These are phyloP conservation scores for Artemia sinica DNA, from an alignment of 2,888 invertebrate species.

Conservation along the genomic window DNA sequence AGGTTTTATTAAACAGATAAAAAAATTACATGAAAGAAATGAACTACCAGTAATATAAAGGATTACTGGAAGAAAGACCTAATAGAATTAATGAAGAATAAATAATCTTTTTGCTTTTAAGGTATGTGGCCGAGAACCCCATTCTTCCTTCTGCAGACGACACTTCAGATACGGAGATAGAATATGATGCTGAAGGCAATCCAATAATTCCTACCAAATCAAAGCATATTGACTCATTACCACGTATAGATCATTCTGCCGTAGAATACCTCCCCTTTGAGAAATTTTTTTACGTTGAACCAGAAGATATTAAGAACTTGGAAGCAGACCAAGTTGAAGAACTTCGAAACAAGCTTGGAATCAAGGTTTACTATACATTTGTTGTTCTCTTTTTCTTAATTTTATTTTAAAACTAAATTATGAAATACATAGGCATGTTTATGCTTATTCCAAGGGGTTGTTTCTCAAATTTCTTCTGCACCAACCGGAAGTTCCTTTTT, in stretches of 20 bases:
- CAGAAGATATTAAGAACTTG: slow-evolving; percentile 70
- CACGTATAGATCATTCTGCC: slow-evolving; percentile 77
- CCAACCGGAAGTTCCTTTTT: slow-evolving; percentile 6
- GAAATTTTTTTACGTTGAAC: slow-evolving; percentile 87
- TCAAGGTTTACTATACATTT: slow-evolving; percentile 44
- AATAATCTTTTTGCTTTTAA: slow-evolving; percentile 29
- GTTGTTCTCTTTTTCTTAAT: not conserved
- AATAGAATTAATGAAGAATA: too few species aligned
- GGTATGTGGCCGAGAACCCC: slow-evolving; percentile 95
- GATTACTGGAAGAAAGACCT: too few species aligned
- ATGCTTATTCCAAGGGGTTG: slow-evolving; percentile 3
- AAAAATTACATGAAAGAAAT: too few species aligned
- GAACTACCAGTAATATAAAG: too few species aligned
- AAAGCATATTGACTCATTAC: slow-evolving; percentile 83
- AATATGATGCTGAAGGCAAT: slow-evolving; percentile 94
- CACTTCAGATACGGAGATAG: slow-evolving; percentile 72
- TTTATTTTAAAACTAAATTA: not conserved
- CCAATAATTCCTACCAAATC: slow-evolving; percentile 72
- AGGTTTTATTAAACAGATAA: too few species aligned
- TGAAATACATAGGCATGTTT: too few species aligned
- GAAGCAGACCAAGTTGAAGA: slow-evolving; percentile 53
- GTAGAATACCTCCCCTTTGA: slow-evolving; percentile 72
- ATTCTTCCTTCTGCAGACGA: slow-evolving; percentile 57
- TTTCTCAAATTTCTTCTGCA: slow-evolving; percentile 14
- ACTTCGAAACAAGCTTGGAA: slow-evolving; percentile 61